Conservation (phyloP, 2,888 invertebrate species). For the Scrobipalpa atriplicella region DNA sequence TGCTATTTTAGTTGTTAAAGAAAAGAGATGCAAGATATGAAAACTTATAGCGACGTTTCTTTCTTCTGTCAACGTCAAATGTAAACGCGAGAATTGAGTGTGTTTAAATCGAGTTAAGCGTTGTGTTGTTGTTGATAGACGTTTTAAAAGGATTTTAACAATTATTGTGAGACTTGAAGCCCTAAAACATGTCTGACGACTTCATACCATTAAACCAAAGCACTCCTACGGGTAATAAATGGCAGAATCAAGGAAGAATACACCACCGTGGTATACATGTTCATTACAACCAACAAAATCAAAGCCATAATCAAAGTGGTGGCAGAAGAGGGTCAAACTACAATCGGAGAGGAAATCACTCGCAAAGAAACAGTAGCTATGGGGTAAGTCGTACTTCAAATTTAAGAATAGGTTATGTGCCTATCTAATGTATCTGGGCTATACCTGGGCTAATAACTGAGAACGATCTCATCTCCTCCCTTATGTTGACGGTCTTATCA, state of each 20-base stretch:
- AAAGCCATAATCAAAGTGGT: conserved; percentile 50
- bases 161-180: not conserved
- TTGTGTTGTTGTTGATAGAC: too few species aligned
- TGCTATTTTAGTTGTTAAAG: too few species aligned
- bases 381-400: conserved; percentile 50
- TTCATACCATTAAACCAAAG: conserved; percentile 76
- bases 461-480: too few species aligned
- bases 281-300: conserved; percentile 48
- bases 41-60: not conserved
- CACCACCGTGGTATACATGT: conserved; percentile 39
- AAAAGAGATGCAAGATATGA: conserved; percentile 4
- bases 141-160: too few species aligned
- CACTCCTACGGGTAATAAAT: conserved; percentile 63
- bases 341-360: conserved; percentile 58
- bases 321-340: conserved; percentile 49
- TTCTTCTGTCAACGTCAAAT: not conserved
- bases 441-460: too few species aligned
- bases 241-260: conserved; percentile 51
- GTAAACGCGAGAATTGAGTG: not conserved
- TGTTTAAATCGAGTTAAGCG: too few species aligned
- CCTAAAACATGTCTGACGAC: conserved; percentile 63
- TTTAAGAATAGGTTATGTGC: not conserved
- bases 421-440: too few species aligned
- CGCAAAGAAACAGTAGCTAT: conserved; percentile 59
- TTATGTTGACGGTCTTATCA: too few species aligned